phyloP scores from a whole-genome alignment of 2,797 vertebrate species.

The Sebastes diaconus region DNA sequence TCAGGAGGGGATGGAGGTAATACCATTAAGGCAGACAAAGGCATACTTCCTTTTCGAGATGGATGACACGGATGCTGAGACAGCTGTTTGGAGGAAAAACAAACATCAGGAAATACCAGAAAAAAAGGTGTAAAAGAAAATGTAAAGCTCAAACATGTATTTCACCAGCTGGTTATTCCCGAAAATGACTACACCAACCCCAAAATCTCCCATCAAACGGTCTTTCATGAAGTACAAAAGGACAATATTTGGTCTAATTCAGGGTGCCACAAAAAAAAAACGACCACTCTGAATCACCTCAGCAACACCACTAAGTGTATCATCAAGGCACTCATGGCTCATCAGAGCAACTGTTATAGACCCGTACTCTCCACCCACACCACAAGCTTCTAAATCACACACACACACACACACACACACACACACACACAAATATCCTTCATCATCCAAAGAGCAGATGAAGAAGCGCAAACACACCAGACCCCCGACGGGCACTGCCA shows the following conservation, averaged over 20 bases:
- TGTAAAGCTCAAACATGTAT: neutral
- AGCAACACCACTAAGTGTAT: constrained; percentile 35
- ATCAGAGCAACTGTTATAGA: constrained; percentile 57
- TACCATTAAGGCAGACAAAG: neutral
- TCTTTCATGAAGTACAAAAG: neutral
- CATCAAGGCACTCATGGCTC: constrained; percentile 44
- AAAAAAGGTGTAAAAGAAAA: too few species aligned
- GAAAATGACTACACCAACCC: too few species aligned
- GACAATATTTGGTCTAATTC: constrained; percentile 29
- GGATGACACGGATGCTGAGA: neutral
- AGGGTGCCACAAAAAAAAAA: neutral
- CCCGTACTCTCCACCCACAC: constrained; percentile 43
- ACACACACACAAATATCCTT: constrained; percentile 17
- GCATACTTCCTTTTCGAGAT: neutral
- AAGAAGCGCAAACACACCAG: constrained; percentile 49
- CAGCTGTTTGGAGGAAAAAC: neutral
- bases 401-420: neutral
- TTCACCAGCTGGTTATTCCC: neutral
- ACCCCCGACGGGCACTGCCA: constrained; percentile 28
- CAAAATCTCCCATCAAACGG: neutral
- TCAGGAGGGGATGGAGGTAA: neutral
- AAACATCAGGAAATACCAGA: neutral
- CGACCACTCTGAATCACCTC: constrained; percentile 40
- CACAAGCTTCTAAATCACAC: constrained; percentile 1
- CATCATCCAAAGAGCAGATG: constrained; percentile 48